A percentile compares a stretch with the other conserved stretches of the same genome.
These are phyloP conservation scores for Gymnoscopelus braueri DNA, from an alignment of 2,797 vertebrate species.

Conservation along the genomic window DNA sequence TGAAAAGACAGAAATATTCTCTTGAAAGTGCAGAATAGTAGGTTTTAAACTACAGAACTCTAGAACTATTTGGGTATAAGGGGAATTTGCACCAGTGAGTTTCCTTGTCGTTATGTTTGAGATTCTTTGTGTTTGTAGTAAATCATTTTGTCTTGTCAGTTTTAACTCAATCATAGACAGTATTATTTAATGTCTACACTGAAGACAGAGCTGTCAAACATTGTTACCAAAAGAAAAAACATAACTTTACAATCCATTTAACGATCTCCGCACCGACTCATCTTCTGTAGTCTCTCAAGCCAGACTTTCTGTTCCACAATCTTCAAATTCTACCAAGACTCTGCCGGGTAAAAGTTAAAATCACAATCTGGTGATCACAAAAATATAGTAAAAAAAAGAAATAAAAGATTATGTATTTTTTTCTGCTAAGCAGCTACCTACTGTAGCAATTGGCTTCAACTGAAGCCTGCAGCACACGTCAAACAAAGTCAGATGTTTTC, in stretches of 20 bases:
- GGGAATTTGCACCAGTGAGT: slow-evolving; percentile 89
- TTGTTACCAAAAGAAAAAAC: slow-evolving; percentile 71
- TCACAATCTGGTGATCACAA: too few species aligned
- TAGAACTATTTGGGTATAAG: slow-evolving; percentile 58
- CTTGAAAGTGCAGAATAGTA: slow-evolving; percentile 55
- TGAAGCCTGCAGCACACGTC: too few species aligned
- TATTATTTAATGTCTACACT: slow-evolving; percentile 85
- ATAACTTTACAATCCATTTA: slow-evolving; percentile 87
- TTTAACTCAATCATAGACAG: slow-evolving; percentile 81
- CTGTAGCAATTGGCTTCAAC: too few species aligned
- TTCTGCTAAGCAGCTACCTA: too few species aligned
- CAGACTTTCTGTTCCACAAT: too few species aligned
- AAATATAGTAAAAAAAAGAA: too few species aligned
- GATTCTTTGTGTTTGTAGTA: slow-evolving; percentile 71
- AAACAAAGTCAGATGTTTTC: slow-evolving; percentile 65
- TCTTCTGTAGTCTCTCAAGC: slow-evolving; percentile 64
- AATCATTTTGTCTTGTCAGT: slow-evolving; percentile 75
- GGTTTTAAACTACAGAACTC: slow-evolving; percentile 51
- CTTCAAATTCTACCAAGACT: too few species aligned
- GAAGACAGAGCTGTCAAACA: slow-evolving; percentile 87
- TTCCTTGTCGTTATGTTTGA: slow-evolving; percentile 95
- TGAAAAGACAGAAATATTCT: slow-evolving; percentile 50
- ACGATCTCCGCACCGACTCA: slow-evolving; percentile 86
- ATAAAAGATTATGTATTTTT: too few species aligned
- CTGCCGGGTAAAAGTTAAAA: too few species aligned